These are phyloP conservation scores for Phyllostomus discolor DNA, from an alignment of 2,113 vertebrate genomes.

Conservation along the genomic window DNA sequence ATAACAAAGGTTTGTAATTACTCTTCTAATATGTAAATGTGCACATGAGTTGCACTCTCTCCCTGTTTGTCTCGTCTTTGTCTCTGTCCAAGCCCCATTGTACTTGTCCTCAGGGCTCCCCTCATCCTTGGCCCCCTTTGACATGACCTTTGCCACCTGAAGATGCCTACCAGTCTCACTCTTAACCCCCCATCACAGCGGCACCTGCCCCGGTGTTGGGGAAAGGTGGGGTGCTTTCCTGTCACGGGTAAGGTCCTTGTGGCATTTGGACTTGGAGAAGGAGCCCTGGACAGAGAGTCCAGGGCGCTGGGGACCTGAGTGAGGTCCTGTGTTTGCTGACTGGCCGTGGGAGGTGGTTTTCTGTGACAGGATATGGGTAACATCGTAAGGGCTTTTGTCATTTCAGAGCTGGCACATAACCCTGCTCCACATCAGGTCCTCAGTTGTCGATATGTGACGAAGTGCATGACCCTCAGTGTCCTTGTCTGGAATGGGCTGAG, in stretches of 20 bases:
- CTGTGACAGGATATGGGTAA: background rate
- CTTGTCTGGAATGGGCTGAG: background rate
- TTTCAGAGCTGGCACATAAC: accelerated
- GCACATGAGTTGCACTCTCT: background rate
- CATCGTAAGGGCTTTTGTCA: background rate
- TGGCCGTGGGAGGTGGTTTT: background rate
- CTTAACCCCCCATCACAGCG: no score
- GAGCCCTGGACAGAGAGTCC: background rate
- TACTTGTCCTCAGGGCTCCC: background rate
- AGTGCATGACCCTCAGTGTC: background rate
- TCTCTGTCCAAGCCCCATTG: background rate
- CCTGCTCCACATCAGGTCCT: background rate
- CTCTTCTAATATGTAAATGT: background rate
- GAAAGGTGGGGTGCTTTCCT: background rate
- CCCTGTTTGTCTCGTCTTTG: background rate
- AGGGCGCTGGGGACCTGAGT: background rate
- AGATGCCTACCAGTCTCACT: background rate
- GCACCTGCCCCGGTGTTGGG: background rate
- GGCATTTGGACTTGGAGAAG: background rate
- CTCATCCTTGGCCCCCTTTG: background rate
- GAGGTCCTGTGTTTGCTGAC: background rate
- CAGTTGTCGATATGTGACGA: background rate
- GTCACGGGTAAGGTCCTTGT: accelerated
- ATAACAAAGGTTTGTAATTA: slow-evolving; percentile 50
- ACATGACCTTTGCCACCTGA: background rate